Evolutionary conservation across 1,140 invertebrate species (phyloP).

Genomic region (Psix sp.): DNA sequence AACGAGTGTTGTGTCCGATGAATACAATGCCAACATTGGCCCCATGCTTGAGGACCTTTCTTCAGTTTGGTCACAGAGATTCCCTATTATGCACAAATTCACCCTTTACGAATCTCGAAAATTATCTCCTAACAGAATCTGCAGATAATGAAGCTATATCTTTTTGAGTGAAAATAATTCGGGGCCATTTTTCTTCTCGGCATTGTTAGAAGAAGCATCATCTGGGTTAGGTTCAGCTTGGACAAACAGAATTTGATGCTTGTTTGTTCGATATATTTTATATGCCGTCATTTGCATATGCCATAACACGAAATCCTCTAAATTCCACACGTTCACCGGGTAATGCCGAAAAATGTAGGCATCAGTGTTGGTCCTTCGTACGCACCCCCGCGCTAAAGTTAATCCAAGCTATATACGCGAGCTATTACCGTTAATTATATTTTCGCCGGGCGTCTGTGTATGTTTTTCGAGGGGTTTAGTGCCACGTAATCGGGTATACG

Average conservation of each 20-base stretch:
- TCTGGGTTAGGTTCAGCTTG: slow-evolving; percentile 18
- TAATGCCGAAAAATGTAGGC: slow-evolving; percentile 70
- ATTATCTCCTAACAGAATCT: slow-evolving; percentile 20
- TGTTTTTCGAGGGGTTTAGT: slow-evolving; percentile 62
- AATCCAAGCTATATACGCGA: slow-evolving; percentile 76
- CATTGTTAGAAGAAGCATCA: slow-evolving; percentile 15
- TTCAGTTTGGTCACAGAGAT: no score
- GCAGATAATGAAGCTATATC: slow-evolving; percentile 24
- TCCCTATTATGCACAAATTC: no score
- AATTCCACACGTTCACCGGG: slow-evolving; percentile 38
- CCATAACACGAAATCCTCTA: slow-evolving; percentile 41
- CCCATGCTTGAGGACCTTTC: no score
- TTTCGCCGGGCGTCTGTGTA: slow-evolving; percentile 69
- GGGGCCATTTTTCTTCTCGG: slow-evolving; percentile 30
- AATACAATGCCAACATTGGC: slow-evolving; percentile 47
- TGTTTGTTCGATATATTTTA: slow-evolving; percentile 46
- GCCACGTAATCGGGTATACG: slow-evolving; percentile 52
- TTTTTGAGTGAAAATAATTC: neutral
- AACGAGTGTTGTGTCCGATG: slow-evolving; percentile 14
- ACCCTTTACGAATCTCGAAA: no score
- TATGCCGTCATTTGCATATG: slow-evolving; percentile 39
- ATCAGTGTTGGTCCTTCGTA: slow-evolving; percentile 4
- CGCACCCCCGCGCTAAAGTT: slow-evolving; percentile 64
- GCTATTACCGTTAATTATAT: slow-evolving; percentile 78
- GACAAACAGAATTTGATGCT: slow-evolving; percentile 29